A percentile compares a stretch with the other conserved stretches of the same genome.
Evolutionary conservation across 2,797 vertebrate genomes (phyloP).

Genomic region (Gila robusta): DNA sequence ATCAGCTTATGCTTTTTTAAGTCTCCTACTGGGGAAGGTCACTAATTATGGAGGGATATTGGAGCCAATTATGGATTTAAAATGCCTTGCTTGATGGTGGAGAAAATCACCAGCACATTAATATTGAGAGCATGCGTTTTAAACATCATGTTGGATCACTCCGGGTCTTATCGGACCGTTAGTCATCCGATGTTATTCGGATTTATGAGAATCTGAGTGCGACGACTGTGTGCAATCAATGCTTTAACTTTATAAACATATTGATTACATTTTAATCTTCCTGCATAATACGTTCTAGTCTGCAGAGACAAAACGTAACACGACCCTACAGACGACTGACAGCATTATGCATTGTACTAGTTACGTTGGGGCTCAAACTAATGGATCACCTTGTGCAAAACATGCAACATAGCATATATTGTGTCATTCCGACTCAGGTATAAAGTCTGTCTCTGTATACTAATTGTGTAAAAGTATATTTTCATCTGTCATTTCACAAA

Average conservation of each 20-base stretch:
- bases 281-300: slow-evolving; percentile 12
- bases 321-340: slow-evolving; percentile 14
- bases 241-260: slow-evolving; percentile 52
- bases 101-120: slow-evolving; percentile 76
- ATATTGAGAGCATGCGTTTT: slow-evolving; percentile 75
- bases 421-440: neutral
- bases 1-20: slow-evolving; percentile 74
- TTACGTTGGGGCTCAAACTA: neutral
- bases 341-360: slow-evolving; percentile 7
- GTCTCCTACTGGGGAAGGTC: slow-evolving; percentile 74
- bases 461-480: neutral
- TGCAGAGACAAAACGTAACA: neutral
- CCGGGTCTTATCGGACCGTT: slow-evolving; percentile 74
- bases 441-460: neutral
- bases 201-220: slow-evolving; percentile 60
- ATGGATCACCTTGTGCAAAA: slow-evolving; percentile 15
- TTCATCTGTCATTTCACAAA: slow-evolving; percentile 8
- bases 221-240: slow-evolving; percentile 36
- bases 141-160: slow-evolving; percentile 76
- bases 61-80: slow-evolving; percentile 78
- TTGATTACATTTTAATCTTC: slow-evolving; percentile 44
- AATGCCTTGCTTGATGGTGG: slow-evolving; percentile 74
- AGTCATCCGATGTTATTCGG: slow-evolving; percentile 65
- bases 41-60: slow-evolving; percentile 78
- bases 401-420: neutral